phyloP scores from a whole-genome alignment of 2,888 invertebrate species.

The Hydrotaea diabolus region DNA sequence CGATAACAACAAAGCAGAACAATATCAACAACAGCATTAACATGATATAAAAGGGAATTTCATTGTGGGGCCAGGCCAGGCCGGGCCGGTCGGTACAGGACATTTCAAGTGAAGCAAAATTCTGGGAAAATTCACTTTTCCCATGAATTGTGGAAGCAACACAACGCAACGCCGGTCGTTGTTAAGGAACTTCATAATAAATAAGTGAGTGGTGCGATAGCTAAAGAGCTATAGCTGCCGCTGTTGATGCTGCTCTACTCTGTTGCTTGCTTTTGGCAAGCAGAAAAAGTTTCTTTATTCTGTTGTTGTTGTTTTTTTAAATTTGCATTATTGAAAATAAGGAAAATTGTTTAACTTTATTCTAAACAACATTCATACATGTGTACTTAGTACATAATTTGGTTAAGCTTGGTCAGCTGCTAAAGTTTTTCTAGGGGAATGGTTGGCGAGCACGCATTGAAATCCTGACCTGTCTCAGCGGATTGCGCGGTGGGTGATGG shows the following conservation, averaged over 20 bases:
- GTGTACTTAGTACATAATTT: background rate
- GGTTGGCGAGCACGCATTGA: too few species aligned
- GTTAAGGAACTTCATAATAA: background rate
- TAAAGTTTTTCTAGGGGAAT: too few species aligned
- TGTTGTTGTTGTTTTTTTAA: too few species aligned
- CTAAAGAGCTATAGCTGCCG: too few species aligned
- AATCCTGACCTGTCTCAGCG: too few species aligned
- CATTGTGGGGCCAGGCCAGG: background rate
- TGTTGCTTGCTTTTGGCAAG: background rate
- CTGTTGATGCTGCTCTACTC: background rate
- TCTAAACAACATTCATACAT: background rate
- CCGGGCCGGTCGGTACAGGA: too few species aligned
- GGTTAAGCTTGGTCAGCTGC: background rate
- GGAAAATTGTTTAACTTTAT: background rate
- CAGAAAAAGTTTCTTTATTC: background rate
- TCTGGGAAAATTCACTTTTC: constrained; percentile 26
- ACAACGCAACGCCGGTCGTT: background rate
- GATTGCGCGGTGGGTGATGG: too few species aligned
- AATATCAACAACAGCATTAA: background rate
- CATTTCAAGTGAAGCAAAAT: constrained; percentile 18
- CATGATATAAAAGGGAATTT: background rate
- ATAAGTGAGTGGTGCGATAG: background rate
- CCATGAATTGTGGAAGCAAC: background rate
- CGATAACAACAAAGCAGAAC: background rate
- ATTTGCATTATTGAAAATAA: background rate